Conservation (phyloP, 2,888 invertebrate genomes). For the Xanthorhoe designata region DNA sequence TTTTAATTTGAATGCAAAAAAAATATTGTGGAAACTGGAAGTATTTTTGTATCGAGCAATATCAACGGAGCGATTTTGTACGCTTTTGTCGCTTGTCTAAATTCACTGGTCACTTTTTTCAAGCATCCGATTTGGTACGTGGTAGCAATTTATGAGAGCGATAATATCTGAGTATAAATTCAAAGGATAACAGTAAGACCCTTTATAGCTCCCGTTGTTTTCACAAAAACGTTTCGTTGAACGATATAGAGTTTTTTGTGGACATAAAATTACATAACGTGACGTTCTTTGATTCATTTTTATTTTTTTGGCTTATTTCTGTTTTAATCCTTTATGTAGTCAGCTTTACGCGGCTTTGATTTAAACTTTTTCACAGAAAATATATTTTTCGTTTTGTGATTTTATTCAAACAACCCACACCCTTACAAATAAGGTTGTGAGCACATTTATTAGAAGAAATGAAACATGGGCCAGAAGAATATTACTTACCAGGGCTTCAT, state of each 20-base stretch:
- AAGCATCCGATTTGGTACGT: conserved; percentile 72
- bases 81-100: conserved; percentile 6
- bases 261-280: conserved; percentile 76
- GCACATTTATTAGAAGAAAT: not conserved
- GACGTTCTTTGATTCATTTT: conserved; percentile 73
- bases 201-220: conserved; percentile 82
- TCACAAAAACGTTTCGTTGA: conserved; percentile 79
- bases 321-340: conserved; percentile 37
- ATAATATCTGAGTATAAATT: conserved; percentile 84
- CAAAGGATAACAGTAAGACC: conserved; percentile 84
- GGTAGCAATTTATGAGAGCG: conserved; percentile 79
- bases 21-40: too few relatives aligned
- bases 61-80: not conserved
- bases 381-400: not conserved
- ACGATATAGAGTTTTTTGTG: conserved; percentile 70
- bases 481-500: too few relatives aligned
- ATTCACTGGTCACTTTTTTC: conserved; percentile 68
- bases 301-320: conserved; percentile 57
- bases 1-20: too few relatives aligned
- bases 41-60: too few relatives aligned
- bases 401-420: not conserved
- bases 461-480: not conserved
- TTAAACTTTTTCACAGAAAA: conserved; percentile 13
- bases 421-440: not conserved
- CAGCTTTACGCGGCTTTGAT: conserved; percentile 26